Conservation (phyloP, 2,113 vertebrate genomes). For the Oncorhynchus nerka region DNA sequence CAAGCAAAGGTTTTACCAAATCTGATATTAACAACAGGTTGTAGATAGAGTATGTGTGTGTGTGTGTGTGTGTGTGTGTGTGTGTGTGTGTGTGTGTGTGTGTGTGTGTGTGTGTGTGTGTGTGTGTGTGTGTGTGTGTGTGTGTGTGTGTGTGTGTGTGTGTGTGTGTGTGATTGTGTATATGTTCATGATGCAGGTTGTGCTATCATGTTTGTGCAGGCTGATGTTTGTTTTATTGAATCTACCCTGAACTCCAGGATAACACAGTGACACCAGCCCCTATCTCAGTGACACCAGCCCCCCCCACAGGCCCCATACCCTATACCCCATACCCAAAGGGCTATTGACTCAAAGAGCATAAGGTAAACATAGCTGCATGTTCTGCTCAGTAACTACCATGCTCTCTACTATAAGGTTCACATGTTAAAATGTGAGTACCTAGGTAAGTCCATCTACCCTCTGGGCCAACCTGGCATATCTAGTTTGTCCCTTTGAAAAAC, state of each 20-base stretch:
- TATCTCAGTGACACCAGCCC: background rate
- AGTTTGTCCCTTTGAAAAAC: background rate
- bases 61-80: slow-evolving; percentile 23
- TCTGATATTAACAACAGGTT: slow-evolving; percentile 46
- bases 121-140: too few species aligned
- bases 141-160: slow-evolving; percentile 6
- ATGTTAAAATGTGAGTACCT: background rate
- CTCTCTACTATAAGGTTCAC: background rate
- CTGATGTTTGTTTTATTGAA: slow-evolving; percentile 28
- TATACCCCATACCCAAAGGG: too few species aligned
- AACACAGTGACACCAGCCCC: slow-evolving; percentile 14
- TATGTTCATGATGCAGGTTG: background rate
- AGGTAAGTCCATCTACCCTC: background rate
- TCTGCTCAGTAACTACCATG: background rate
- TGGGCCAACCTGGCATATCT: background rate
- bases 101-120: slow-evolving; percentile 9
- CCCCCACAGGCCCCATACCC: background rate
- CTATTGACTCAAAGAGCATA: background rate
- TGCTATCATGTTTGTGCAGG: slow-evolving; percentile 34
- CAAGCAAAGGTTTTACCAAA: slow-evolving; percentile 53
- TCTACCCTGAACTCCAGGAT: slow-evolving; percentile 23
- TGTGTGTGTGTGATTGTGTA: background rate
- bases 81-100: slow-evolving; percentile 23
- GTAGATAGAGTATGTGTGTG: slow-evolving; percentile 7
- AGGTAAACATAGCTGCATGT: background rate